A percentile compares a stretch with the other conserved stretches of the same genome.
phyloP scores from a whole-genome alignment of 1,140 invertebrate genomes.

The Globodera rostochiensis region DNA sequence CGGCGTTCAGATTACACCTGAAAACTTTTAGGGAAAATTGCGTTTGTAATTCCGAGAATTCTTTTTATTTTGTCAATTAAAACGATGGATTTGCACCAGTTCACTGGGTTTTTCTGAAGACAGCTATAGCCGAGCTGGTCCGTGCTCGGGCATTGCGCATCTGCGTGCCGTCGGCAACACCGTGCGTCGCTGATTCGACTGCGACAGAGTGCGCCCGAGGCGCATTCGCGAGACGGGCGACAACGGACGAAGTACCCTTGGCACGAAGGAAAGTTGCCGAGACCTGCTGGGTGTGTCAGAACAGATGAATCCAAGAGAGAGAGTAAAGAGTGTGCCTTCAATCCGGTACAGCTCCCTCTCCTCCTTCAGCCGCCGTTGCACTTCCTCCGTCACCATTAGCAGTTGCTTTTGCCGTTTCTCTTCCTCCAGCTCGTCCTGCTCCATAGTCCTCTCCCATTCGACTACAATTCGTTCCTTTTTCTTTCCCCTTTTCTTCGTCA shows the following conservation, averaged over 20 bases:
- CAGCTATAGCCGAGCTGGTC: slow-evolving; percentile 25
- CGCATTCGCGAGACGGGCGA: background rate
- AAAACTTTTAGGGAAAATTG: background rate
- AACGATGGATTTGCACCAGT: slow-evolving; percentile 10
- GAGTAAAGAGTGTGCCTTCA: background rate
- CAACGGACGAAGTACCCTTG: background rate
- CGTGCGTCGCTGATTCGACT: background rate
- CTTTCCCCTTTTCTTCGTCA: background rate
- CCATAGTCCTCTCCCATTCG: too few relatives aligned
- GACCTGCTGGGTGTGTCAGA: background rate
- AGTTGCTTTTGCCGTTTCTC: background rate
- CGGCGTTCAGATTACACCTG: slow-evolving; percentile 31
- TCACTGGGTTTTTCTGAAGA: slow-evolving; percentile 33
- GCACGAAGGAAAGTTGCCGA: background rate
- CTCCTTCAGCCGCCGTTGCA: background rate
- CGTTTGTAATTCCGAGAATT: background rate
- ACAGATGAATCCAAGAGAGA: background rate
- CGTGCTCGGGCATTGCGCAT: background rate
- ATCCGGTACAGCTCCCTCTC: background rate
- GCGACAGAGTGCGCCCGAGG: background rate
- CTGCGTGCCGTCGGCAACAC: background rate
- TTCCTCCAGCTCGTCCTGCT: background rate
- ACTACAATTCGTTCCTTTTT: background rate
- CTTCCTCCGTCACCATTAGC: background rate
- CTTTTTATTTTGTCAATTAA: too few relatives aligned